Evolutionary conservation across 2,113 vertebrate genomes (phyloP).

Genomic region (Ibidorhyncha struthersii): DNA sequence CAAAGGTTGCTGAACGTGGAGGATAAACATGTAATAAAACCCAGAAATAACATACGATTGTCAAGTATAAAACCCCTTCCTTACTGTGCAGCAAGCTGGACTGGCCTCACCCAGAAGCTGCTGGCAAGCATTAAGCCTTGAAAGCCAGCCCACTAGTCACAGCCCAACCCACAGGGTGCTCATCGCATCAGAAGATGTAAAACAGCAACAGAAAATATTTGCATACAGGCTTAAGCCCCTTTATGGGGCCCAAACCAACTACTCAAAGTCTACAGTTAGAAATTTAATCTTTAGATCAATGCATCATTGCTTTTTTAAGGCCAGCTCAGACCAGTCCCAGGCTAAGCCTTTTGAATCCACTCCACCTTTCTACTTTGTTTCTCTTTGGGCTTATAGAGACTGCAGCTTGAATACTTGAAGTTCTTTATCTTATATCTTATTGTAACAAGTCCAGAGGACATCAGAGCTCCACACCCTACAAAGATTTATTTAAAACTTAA

Average conservation of each 20-base stretch:
- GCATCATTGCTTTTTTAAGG: background rate
- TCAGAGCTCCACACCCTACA: background rate
- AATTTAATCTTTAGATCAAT: background rate
- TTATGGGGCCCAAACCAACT: background rate
- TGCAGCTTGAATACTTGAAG: background rate
- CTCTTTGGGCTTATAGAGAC: background rate
- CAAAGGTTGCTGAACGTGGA: background rate
- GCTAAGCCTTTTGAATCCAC: background rate
- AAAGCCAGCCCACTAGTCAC: background rate
- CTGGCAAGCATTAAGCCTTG: background rate
- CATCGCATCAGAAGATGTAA: background rate
- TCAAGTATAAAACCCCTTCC: background rate
- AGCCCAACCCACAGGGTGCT: background rate
- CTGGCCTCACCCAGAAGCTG: background rate
- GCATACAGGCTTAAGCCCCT: background rate
- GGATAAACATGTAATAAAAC: background rate
- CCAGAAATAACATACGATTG: background rate
- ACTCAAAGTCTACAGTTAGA: background rate
- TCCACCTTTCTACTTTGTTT: background rate
- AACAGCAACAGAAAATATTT: background rate
- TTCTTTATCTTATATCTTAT: background rate
- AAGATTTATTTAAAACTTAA: constrained; percentile 22
- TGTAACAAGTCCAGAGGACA: background rate
- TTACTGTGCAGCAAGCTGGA: background rate
- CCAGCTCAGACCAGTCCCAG: background rate